Evolutionary conservation across 2,888 invertebrate species (phyloP), one percentile per base, ranked within the genome.

Genomic region (Chrysotoxum bicinctum): DNA sequence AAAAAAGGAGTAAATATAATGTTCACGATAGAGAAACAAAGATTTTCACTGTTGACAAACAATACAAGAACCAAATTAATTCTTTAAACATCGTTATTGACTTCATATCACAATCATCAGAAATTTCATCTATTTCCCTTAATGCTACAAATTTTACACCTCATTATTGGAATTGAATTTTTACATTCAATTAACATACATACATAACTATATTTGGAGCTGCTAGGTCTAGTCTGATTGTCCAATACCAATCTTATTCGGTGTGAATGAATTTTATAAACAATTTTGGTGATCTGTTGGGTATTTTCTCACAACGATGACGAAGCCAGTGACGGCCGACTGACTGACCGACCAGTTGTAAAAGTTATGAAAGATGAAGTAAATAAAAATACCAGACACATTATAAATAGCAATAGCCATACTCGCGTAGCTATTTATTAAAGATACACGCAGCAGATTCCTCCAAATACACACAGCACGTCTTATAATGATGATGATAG

Each of bases 251-350:
- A 35, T 43, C 45, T 50, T 52, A 23, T 83, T 73, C 16, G 43
- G 79, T 79, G 69, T 83, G 16, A 80, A 80, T 68, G 19, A 5
- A 54, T 84, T 66, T 80, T 69, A 76, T 66, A 75, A 70, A 80
- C 72, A 80, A 21, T 60, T 60, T 68, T 68, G 19, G 40, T 54
- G 76, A 60, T 70, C 45, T 74, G 79, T 66, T 70, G 64, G 58
- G 16, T 37, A 37, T 75, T 84, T 84, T 84, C 83, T 79, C 83
- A 84, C 74, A 79, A 45, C 14, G 1, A 35, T 4, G n/a, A 9
- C 16, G 6, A n/a, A 14, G 23, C 21, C 40, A 40, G 19, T 21
- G 7, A 3, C n/a, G 26, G 60, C 5, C 10, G 60, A 16, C 9
- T n/a, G 23, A 23, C 14, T n/a, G 26, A 26, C 9, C 3, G 8